A percentile compares a stretch with the other conserved stretches of the same genome.
Evolutionary conservation across 1,140 invertebrate genomes (phyloP).

Genomic region (Dendroctonus ponderosae): DNA sequence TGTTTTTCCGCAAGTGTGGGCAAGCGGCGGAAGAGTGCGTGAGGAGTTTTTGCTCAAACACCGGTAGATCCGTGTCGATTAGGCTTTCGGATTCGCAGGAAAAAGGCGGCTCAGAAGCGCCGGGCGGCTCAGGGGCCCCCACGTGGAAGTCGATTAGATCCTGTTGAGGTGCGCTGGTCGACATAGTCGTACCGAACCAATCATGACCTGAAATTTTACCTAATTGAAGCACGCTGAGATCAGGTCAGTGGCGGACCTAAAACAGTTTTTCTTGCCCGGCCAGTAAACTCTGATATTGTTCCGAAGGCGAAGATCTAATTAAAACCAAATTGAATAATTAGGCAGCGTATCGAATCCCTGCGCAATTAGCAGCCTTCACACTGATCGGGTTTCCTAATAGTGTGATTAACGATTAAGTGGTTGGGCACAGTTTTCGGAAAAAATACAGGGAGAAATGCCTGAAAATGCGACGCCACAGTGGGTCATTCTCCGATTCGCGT

Average conservation of each 20-base stretch:
- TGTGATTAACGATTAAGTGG: background rate
- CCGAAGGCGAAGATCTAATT: background rate
- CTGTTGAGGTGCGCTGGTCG: background rate
- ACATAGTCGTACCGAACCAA: slow-evolving; percentile 8
- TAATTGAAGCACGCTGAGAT: background rate
- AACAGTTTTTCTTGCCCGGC: background rate
- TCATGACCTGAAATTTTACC: slow-evolving; percentile 22
- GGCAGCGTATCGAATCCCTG: too few species aligned
- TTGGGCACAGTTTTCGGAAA: too few species aligned
- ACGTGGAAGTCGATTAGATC: slow-evolving; percentile 44
- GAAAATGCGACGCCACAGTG: too few species aligned
- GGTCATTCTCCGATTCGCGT: too few species aligned
- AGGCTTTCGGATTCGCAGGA: slow-evolving; percentile 36
- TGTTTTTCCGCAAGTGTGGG: slow-evolving; percentile 31
- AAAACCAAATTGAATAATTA: background rate
- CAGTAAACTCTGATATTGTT: background rate
- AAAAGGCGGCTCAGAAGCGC: slow-evolving; percentile 1
- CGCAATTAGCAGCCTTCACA: too few species aligned
- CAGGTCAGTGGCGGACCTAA: background rate
- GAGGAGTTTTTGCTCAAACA: slow-evolving; percentile 44
- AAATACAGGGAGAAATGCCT: too few species aligned
- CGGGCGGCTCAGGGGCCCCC: slow-evolving; percentile 38
- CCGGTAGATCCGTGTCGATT: slow-evolving; percentile 45
- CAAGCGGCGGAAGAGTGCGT: slow-evolving; percentile 22
- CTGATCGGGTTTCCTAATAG: background rate